Conservation (phyloP, 1,140 invertebrate species). For the Pissodes strobi region DNA sequence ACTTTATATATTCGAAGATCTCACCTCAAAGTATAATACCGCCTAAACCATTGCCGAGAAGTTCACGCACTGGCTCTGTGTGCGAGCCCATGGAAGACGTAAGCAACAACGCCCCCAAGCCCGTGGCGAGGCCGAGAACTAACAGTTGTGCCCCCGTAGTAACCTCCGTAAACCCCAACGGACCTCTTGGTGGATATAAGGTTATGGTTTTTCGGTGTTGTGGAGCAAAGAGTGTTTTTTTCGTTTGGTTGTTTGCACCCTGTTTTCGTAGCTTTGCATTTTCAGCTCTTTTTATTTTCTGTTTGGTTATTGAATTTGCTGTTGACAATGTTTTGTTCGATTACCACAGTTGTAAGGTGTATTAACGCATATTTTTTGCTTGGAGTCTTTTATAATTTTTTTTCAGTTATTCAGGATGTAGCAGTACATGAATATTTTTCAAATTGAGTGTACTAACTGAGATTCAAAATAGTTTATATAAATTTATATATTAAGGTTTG, state of each 20-base stretch:
- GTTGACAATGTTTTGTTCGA: too few relatives aligned
- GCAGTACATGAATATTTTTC: too few relatives aligned
- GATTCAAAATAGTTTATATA: too few relatives aligned
- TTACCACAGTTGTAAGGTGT: too few relatives aligned
- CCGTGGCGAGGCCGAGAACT: conserved; percentile 73
- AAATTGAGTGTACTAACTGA: too few relatives aligned
- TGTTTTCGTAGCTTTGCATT: conserved; percentile 28
- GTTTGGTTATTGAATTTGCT: too few relatives aligned
- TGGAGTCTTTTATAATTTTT: too few relatives aligned
- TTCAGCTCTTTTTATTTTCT: too few relatives aligned
- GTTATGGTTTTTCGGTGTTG: conserved; percentile 55
- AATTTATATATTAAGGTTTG: too few relatives aligned
- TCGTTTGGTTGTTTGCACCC: conserved; percentile 30
- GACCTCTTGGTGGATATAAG: conserved; percentile 68
- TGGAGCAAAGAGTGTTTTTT: conserved; percentile 5
- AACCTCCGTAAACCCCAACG: conserved; percentile 62
- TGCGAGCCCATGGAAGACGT: conserved; percentile 57
- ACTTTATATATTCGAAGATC: conserved; percentile 8
- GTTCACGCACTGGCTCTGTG: conserved; percentile 67
- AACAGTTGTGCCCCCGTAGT: conserved; percentile 62
- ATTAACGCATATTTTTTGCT: too few relatives aligned
- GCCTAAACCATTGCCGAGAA: conserved; percentile 76
- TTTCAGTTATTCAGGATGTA: too few relatives aligned
- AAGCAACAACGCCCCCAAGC: conserved; percentile 64
- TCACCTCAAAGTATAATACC: conserved; percentile 50